Evolutionary conservation across 2,888 invertebrate species (phyloP).

Genomic region (Nudaria mundana): DNA sequence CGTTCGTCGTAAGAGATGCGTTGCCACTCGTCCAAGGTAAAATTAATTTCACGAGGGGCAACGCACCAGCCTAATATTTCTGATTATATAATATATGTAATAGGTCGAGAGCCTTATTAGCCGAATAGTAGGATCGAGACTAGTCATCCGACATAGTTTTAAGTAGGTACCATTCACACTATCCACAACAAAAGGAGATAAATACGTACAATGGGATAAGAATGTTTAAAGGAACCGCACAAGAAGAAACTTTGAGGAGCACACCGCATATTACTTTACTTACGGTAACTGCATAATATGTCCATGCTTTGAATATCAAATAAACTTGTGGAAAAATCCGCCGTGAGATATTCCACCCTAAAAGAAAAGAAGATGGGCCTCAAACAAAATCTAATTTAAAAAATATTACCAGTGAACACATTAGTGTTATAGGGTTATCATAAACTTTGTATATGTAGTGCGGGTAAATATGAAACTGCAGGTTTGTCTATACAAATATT

Average conservation of each 20-base stretch:
- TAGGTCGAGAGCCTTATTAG: no score
- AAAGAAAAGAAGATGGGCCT: constrained; percentile 41
- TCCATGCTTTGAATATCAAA: constrained; percentile 50
- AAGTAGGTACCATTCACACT: no score
- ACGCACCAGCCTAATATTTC: no score
- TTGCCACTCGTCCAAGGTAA: no score
- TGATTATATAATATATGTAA: no score
- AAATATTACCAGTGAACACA: constrained; percentile 2
- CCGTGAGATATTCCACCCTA: constrained; percentile 25
- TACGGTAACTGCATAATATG: constrained; percentile 20
- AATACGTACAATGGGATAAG: not conserved
- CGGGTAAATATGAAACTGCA: no score
- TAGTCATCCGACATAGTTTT: no score
- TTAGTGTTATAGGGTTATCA: not conserved
- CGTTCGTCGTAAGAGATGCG: no score
- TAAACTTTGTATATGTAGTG: not conserved
- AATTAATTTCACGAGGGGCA: no score
- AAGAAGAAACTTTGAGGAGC: not conserved
- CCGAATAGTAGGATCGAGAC: no score
- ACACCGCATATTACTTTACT: constrained; percentile 12
- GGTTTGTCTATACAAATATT: no score
- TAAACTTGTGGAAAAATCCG: constrained; percentile 33
- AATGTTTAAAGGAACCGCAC: not conserved
- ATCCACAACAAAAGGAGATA: not conserved
- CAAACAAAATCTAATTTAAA: constrained; percentile 58